Evolutionary conservation across 2,797 vertebrate species (phyloP).

Genomic region (Carcharodon carcharias): DNA sequence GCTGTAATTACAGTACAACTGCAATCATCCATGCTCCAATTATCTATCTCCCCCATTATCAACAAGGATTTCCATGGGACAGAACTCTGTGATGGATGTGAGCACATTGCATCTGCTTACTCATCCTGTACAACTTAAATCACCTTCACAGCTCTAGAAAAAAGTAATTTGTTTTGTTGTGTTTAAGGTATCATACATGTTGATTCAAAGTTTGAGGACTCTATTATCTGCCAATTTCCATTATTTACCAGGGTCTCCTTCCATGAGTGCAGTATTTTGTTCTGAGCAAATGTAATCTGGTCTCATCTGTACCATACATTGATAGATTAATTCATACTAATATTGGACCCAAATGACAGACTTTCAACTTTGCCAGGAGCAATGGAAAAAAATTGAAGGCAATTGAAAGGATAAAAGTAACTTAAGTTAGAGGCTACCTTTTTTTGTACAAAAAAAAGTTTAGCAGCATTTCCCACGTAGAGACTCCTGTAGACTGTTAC

Average conservation of each 20-base stretch:
- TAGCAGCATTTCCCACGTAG: neutral
- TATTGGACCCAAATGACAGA: neutral
- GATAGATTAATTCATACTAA: neutral
- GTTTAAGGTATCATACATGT: neutral
- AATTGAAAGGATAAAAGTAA: neutral
- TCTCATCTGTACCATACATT: neutral
- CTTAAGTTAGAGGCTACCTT: neutral
- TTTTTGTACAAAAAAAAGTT: neutral
- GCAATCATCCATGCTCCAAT: neutral
- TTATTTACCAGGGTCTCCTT: neutral
- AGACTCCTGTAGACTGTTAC: neutral
- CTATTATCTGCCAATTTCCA: neutral
- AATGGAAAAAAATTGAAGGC: neutral
- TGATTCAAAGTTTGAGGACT: neutral
- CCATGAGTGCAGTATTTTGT: neutral
- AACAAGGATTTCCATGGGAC: neutral
- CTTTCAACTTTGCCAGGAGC: neutral
- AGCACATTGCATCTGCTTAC: neutral
- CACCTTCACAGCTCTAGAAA: neutral
- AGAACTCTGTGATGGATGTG: neutral
- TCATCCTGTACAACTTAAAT: neutral
- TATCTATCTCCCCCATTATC: neutral
- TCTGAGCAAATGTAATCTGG: neutral
- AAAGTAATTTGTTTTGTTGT: neutral
- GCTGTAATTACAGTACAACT: neutral